Conservation (phyloP, 2,888 invertebrate genomes). For the Cerastis rubricosa region DNA sequence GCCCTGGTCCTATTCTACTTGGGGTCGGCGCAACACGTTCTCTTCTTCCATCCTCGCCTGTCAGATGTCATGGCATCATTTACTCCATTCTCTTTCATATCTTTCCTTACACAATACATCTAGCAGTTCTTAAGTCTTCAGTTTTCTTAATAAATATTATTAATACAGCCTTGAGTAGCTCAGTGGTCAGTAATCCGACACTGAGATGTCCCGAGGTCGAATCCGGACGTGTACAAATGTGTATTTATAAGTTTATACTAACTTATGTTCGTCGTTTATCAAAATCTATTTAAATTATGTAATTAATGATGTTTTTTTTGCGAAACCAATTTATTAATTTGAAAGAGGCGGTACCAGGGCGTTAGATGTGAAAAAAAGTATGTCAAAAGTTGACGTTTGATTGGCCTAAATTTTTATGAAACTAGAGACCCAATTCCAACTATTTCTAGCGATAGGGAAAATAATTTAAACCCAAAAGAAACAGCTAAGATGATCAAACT, state of each 20-base stretch:
- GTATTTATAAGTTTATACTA: constrained; percentile 25
- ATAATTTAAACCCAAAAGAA: constrained; percentile 10
- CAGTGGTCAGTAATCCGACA: constrained; percentile 41
- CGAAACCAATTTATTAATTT: constrained; percentile 22
- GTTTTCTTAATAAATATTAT: constrained; percentile 1
- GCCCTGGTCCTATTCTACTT: no score
- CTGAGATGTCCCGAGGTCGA: constrained; percentile 49
- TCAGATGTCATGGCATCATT: no score
- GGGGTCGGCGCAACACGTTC: no score
- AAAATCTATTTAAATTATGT: constrained; percentile 25
- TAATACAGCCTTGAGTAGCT: constrained; percentile 30
- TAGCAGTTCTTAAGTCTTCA: neutral
- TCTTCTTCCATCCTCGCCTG: no score
- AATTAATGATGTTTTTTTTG: constrained; percentile 15
- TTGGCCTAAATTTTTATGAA: constrained; percentile 1
- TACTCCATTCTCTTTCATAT: no score
- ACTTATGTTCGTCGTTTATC: constrained; percentile 37
- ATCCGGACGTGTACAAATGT: constrained; percentile 33
- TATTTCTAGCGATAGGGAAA: neutral
- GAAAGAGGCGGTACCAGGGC: constrained; percentile 47
- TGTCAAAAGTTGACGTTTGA: constrained; percentile 1
- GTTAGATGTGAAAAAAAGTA: constrained; percentile 8
- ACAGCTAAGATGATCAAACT: constrained; percentile 2
- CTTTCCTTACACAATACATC: no score
- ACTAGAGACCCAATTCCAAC: neutral